phyloP scores from a whole-genome alignment of 2,888 invertebrate species.

The Drosophila fulvimacula region DNA sequence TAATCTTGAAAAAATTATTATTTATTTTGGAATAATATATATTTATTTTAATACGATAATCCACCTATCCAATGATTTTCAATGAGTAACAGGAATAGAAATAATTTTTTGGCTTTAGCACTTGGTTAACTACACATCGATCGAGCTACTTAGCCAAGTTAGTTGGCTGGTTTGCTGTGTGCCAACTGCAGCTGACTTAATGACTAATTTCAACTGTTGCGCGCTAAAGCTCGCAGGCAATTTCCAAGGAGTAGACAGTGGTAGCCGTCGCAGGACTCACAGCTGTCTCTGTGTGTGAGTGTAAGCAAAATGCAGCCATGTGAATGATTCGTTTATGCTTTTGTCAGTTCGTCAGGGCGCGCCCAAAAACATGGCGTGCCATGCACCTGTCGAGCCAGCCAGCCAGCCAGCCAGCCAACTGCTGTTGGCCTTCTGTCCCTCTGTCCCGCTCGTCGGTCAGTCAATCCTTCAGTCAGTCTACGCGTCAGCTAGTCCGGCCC shows the following conservation, averaged over 20 bases:
- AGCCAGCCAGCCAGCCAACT: neutral
- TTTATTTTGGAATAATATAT: too few relatives aligned
- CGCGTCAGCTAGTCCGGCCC: constrained; percentile 7
- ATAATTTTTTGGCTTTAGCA: neutral
- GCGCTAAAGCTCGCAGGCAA: constrained; percentile 39
- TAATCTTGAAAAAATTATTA: too few relatives aligned
- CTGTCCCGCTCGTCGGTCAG: constrained; percentile 5
- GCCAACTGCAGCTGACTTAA: constrained; percentile 69
- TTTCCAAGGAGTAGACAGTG: constrained; percentile 22
- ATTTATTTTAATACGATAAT: too few relatives aligned
- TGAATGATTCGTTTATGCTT: constrained; percentile 84
- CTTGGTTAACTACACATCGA: constrained; percentile 76
- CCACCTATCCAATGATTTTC: too few relatives aligned
- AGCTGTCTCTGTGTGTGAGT: constrained; percentile 19
- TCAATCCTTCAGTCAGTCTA: neutral
- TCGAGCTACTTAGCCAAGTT: constrained; percentile 59
- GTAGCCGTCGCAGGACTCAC: constrained; percentile 4
- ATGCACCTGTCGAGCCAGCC: constrained; percentile 48
- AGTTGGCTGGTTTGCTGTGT: constrained; percentile 33
- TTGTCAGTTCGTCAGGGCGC: constrained; percentile 76
- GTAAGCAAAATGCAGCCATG: constrained; percentile 77
- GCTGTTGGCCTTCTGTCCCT: too few relatives aligned
- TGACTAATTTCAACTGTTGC: constrained; percentile 79
- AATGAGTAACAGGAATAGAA: too few relatives aligned
- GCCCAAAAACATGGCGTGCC: constrained; percentile 45